Base-by-base conservation (phyloP, 2,113 vertebrate species). In the Conger conger region DNA sequence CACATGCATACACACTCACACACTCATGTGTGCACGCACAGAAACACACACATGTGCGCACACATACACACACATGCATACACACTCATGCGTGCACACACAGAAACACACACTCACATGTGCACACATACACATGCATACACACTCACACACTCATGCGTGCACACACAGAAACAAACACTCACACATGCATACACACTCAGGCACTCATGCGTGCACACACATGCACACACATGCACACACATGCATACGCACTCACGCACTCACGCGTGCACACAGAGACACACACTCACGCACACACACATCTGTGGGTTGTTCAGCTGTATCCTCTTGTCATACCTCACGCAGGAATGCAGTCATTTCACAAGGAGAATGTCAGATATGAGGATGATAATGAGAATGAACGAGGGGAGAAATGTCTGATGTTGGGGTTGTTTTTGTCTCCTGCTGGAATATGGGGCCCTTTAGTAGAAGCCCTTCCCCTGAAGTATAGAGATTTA, bases 371-470 rank as follows among this genome's bases (percentile, higher is more conserved):
- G 54, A 82, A 27, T 63, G 35, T 82, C 3, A 2, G 18, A 30
- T 8, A 68, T 8, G 84, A 87, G 88, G 17, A 3, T 40, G 54
- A 42, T 40, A 84, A 35, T 81, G 53, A 63, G 83, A 63, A 87
- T 45, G 78, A 76, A 84, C 42, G 37, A 73, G 86, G 76, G 86
- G 68, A 88, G 87, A 88, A 88, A 87, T 88, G 79, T 37, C 76
- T 8, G 15, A 82, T 87, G 79, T 84, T 88, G 82, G 85, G 86
- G 84, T 87, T 40, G 78, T 84, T 88, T 81, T 38, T 86, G 86
- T 86, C 36, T 57, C 84, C 54, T 84, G 82, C 36, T 82, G 86
- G 82, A 88, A 83, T 84, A 85, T 87, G 83, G 90, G 86, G 86
- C 54, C 45, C 68, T 86, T 82, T 87, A 84, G 87, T 86, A 79